Conservation (phyloP, 2,797 vertebrate species). For the Melopsittacus undulatus region DNA sequence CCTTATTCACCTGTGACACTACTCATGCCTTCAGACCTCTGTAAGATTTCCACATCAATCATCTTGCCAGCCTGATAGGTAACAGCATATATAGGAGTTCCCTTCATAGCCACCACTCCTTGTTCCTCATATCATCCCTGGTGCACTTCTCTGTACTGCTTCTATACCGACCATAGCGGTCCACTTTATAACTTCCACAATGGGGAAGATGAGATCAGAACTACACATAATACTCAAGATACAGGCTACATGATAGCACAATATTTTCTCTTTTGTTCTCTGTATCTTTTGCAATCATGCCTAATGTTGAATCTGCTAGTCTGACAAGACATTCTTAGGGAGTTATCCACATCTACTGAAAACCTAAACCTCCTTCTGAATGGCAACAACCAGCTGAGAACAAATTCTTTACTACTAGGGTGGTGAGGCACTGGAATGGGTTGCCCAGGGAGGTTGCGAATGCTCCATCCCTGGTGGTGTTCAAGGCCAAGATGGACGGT, state of each 20-base stretch:
- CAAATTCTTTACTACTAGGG: too few relatives aligned
- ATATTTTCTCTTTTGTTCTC: neutral
- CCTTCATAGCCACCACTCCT: neutral
- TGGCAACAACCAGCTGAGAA: neutral
- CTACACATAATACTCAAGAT: fast-evolving
- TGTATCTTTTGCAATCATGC: neutral
- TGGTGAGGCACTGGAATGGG: too few relatives aligned
- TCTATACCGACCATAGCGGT: neutral
- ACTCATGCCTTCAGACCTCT: neutral
- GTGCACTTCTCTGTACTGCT: neutral
- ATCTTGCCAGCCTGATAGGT: neutral
- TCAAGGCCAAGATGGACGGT: too few relatives aligned
- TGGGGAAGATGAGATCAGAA: neutral
- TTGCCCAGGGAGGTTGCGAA: too few relatives aligned
- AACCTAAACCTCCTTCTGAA: neutral
- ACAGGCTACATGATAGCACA: neutral
- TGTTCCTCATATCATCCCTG: neutral
- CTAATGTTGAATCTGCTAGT: neutral
- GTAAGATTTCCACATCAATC: neutral
- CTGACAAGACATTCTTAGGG: neutral
- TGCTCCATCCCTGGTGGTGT: too few relatives aligned
- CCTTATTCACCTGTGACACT: neutral
- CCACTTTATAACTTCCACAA: fast-evolving
- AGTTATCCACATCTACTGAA: neutral
- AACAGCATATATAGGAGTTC: neutral